Conservation (phyloP, 2,888 invertebrate species). For the Ectemnius lituratus region DNA sequence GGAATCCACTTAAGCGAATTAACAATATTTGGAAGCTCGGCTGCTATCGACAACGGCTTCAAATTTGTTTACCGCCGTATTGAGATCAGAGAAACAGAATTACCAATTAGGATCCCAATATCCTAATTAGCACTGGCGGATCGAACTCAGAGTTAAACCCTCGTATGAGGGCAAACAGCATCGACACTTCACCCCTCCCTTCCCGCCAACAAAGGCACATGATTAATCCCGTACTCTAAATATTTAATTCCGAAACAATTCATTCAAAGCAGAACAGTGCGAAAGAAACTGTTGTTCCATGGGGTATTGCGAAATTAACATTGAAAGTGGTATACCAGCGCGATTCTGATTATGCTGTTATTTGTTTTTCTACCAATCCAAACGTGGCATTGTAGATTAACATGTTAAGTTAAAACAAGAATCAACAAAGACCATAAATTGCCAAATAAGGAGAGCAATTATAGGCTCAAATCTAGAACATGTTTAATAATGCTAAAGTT, state of each 20-base stretch:
- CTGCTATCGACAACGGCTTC: constrained; percentile 4
- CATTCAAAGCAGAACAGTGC: neutral
- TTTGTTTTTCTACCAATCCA: no score
- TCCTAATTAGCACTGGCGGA: constrained; percentile 5
- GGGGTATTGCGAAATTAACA: neutral
- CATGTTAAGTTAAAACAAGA: no score
- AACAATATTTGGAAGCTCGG: constrained; percentile 13
- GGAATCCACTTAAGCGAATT: constrained; percentile 1
- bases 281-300: neutral
- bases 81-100: constrained; percentile 13
- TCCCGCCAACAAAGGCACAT: no score
- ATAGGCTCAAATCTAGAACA: no score
- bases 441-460: no score
- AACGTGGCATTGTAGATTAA: no score
- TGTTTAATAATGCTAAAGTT: no score
- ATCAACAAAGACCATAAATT: no score
- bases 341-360: no score
- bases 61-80: neutral
- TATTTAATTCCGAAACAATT: constrained; percentile 1
- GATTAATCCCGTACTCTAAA: neutral
- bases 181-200: neutral
- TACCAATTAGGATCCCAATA: constrained; percentile 11
- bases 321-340: no score
- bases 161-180: neutral
- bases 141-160: neutral